phyloP scores from a whole-genome alignment of 2,888 invertebrate species.

The Acrocera orbiculus region DNA sequence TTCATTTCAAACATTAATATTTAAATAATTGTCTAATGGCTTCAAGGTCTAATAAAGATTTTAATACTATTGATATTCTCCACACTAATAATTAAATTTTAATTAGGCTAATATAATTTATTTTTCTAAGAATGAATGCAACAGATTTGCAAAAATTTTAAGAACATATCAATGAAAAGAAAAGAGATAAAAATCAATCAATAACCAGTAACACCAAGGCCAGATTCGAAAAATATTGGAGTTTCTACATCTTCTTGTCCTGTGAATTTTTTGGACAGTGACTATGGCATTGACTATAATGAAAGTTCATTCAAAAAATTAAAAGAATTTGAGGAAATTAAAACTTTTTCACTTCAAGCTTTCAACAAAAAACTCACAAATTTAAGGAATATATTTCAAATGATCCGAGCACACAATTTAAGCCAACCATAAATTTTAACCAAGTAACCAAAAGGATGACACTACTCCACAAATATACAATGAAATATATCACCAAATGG shows the following conservation, averaged over 20 bases:
- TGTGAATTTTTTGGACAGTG: conserved; percentile 46
- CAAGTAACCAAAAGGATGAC: conserved; percentile 31
- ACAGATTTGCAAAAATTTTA: no score
- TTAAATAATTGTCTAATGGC: no score
- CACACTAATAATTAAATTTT: no score
- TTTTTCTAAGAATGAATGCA: no score
- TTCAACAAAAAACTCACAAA: conserved; percentile 49
- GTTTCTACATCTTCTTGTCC: conserved; percentile 38
- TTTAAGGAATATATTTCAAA: conserved; percentile 46
- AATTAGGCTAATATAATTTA: no score
- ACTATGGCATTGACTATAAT: conserved; percentile 55
- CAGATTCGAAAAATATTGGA: conserved; percentile 17
- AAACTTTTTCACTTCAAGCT: conserved; percentile 43
- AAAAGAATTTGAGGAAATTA: no score
- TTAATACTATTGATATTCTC: no score
- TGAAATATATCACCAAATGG: conserved; percentile 52
- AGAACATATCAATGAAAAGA: conserved; percentile 31
- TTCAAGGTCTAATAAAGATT: no score
- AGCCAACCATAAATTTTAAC: conserved; percentile 25
- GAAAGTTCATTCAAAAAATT: conserved; percentile 37
- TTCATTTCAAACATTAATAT: no score
- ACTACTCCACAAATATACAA: conserved; percentile 46
- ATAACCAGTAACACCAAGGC: no score
- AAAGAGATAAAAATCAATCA: conserved; percentile 23
- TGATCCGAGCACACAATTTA: conserved; percentile 36